Conservation (phyloP, 2,113 vertebrate species). For the Phainopepla nitens region DNA sequence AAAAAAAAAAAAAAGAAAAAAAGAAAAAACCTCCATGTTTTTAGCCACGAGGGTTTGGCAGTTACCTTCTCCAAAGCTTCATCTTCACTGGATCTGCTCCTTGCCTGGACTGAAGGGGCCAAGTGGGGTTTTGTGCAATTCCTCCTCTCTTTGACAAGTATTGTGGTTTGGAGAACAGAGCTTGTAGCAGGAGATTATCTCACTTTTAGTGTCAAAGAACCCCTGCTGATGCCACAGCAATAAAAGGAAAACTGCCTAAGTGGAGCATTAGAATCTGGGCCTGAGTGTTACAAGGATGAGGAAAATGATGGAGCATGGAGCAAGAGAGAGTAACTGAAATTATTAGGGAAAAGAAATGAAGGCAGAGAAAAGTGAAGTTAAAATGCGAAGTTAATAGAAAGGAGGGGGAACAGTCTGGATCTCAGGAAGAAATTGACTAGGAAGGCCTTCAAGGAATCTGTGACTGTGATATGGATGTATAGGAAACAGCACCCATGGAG, state of each 20-base stretch:
- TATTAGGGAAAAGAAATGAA: not conserved
- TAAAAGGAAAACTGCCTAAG: conserved; percentile 33
- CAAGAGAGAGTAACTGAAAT: not conserved
- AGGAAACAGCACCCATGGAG: not conserved
- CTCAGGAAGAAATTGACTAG: not conserved
- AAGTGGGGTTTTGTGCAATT: not conserved
- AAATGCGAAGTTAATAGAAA: not conserved
- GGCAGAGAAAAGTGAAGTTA: not conserved
- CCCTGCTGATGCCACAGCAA: not conserved
- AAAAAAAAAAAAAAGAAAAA: not conserved
- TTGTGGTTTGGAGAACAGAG: not conserved
- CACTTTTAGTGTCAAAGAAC: conserved; percentile 12
- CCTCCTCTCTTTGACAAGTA: not conserved
- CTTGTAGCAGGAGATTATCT: conserved; percentile 1
- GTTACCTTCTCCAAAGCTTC: not conserved
- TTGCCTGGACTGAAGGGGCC: not conserved
- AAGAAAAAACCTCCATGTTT: not conserved
- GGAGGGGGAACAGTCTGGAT: not conserved
- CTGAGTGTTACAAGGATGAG: not conserved
- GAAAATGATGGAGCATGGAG: not conserved
- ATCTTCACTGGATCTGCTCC: not conserved
- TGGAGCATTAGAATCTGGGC: not conserved
- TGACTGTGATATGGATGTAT: not conserved
- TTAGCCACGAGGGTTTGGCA: not conserved
- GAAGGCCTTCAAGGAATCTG: not conserved